These are phyloP conservation scores for Xestia sexstrigata DNA, from an alignment of 2,888 invertebrate species.

Conservation along the genomic window DNA sequence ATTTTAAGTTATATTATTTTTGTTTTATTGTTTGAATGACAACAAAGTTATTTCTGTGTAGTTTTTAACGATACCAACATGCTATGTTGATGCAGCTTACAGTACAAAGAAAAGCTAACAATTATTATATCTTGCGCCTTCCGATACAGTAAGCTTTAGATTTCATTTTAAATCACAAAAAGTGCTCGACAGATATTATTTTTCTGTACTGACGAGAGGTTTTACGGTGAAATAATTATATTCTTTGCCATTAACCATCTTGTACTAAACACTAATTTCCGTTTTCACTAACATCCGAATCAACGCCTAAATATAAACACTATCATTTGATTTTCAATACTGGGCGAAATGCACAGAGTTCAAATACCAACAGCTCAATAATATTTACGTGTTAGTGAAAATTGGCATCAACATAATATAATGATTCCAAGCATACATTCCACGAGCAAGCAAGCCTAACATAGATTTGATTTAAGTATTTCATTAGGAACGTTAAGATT, in stretches of 20 bases:
- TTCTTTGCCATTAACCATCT: conserved; percentile 15
- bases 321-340: neutral
- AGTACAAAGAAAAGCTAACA: conserved; percentile 74
- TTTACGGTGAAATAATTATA: neutral
- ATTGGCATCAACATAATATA: neutral
- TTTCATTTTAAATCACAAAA: conserved; percentile 5
- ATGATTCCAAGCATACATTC: conserved; percentile 56
- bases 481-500: conserved; percentile 54
- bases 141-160: conserved; percentile 19
- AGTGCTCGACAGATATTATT: neutral
- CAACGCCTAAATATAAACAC: neutral
- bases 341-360: neutral
- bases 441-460: conserved; percentile 50
- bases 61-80: conserved; percentile 53
- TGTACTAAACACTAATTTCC: neutral
- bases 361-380: neutral
- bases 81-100: conserved; percentile 65
- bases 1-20: conserved; percentile 30
- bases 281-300: neutral
- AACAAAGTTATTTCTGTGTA: conserved; percentile 60
- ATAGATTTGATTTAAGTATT: conserved; percentile 54
- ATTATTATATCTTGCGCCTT: conserved; percentile 46
- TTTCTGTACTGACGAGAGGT: neutral
- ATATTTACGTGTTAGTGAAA: neutral
- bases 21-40: conserved; percentile 53